These are phyloP conservation scores for Sinocyclocheilus rhinocerous DNA, from an alignment of 2,113 vertebrate genomes.

Conservation along the genomic window DNA sequence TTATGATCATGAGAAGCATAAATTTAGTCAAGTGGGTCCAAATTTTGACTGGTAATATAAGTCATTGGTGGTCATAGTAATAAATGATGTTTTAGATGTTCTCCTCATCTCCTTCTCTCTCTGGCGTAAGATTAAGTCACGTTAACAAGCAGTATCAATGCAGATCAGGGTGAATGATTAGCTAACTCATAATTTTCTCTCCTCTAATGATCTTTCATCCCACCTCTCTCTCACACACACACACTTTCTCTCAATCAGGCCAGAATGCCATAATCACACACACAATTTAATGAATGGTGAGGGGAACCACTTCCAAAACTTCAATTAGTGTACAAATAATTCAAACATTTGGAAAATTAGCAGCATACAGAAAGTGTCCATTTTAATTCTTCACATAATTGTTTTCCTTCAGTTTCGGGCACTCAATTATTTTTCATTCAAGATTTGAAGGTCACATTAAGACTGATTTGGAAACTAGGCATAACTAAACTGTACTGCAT, in stretches of 20 bases:
- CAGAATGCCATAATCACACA: not conserved
- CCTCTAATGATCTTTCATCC: slow-evolving; percentile 1
- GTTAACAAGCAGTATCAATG: slow-evolving; percentile 78
- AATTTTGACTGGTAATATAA: slow-evolving; percentile 26
- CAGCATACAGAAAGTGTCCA: not conserved
- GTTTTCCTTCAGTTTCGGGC: not conserved
- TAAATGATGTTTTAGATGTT: not conserved
- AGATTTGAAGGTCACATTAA: not conserved
- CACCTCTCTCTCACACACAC: not conserved
- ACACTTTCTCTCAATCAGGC: not conserved
- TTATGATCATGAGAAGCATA: not conserved
- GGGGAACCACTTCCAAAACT: not conserved
- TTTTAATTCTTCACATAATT: not conserved
- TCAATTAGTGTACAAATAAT: slow-evolving; percentile 25
- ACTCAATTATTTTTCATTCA: not conserved
- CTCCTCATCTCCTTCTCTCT: not conserved
- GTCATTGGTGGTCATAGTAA: slow-evolving; percentile 14
- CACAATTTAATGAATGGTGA: not conserved
- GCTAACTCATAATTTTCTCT: slow-evolving; percentile 69
- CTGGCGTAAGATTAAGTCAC: not conserved
- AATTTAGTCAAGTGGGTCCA: not conserved
- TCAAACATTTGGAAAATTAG: slow-evolving; percentile 36
- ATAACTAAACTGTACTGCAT: not conserved
- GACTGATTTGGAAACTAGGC: not conserved
- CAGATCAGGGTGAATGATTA: slow-evolving; percentile 76